Evolutionary conservation across 2,113 vertebrate genomes (phyloP), one percentile per base, ranked within the genome.

Genomic region (Ia io): DNA sequence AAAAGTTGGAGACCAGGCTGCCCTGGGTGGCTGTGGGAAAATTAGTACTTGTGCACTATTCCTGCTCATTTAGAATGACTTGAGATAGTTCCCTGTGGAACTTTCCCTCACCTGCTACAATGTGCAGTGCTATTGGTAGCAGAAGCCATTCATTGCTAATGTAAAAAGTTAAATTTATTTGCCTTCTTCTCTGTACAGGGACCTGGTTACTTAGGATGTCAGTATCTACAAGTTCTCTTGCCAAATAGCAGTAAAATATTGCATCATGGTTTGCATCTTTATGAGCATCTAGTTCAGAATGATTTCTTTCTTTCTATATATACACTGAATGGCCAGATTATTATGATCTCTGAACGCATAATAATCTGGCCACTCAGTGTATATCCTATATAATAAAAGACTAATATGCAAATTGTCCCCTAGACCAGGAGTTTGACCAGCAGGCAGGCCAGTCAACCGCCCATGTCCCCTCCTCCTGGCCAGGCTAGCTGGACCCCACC

Each of bases 1-100:
- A 35, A 67, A 47, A 65, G 32, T 44, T 2, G 22, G 6, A 56
- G 22, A 5, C 13, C 12, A 32, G 3, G 25, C 42, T 40, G 22
- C 20, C 5, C 3, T 9, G 0, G 0, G 16, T 69, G 16, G 12
- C 7, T 35, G 22, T 3, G 47, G 23, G 16, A 2, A 51, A 47
- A 53, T 61, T 6, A 59, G 40, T 3, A 18, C 40, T 20, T 37
- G 2, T 49, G 17, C 3, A 8, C 16, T 51, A 10, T 32, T 53
- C 40, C 30, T 9, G 3, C 18, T 65, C 37, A 25, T 42, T 80
- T 1, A 23, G 59, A 42, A 20, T 14, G 32, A 67, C 78, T 9
- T 3, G 12, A 12, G 12, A 8, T 3, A 16, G 12, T 14, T 37
- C 77, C 56, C n/a, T 10, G 1, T 2, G 28, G 23, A 12, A 37